phyloP scores from a whole-genome alignment of 2,888 invertebrate species.

The Altica lythri region DNA sequence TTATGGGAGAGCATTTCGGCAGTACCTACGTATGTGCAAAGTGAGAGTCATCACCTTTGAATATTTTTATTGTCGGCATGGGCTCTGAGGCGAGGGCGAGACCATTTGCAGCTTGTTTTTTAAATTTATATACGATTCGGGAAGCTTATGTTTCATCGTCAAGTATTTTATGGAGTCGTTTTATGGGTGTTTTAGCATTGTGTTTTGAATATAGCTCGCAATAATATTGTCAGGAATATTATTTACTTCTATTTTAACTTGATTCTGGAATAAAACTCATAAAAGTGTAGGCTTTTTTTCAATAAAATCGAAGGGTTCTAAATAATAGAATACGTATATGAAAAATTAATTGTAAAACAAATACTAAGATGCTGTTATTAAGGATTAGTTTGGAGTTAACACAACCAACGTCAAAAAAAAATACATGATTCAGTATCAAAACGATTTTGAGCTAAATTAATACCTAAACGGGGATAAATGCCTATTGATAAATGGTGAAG shows the following conservation, averaged over 20 bases:
- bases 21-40: constrained; percentile 52
- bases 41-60: constrained; percentile 59
- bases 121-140: constrained; percentile 34
- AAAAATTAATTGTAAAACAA: too few species aligned
- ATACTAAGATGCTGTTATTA: too few species aligned
- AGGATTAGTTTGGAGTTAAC: too few species aligned
- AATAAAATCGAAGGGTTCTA: too few species aligned
- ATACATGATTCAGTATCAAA: too few species aligned
- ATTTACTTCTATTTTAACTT: not conserved
- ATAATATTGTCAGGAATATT: not conserved
- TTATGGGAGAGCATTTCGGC: constrained; percentile 46
- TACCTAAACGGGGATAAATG: too few species aligned
- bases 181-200: constrained; percentile 16
- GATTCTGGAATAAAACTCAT: too few species aligned
- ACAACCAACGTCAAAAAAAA: too few species aligned
- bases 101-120: constrained; percentile 45
- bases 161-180: constrained; percentile 23
- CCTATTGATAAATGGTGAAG: too few species aligned
- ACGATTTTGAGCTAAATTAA: too few species aligned
- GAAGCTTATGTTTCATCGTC: constrained; percentile 25
- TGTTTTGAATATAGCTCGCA: constrained; percentile 1
- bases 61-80: constrained; percentile 55
- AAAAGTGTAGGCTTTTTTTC: too few species aligned
- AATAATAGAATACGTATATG: too few species aligned
- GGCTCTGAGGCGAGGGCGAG: constrained; percentile 37